These are phyloP conservation scores for Lordiphosa fenestrarum DNA, from an alignment of 2,888 invertebrate species.

Conservation along the genomic window DNA sequence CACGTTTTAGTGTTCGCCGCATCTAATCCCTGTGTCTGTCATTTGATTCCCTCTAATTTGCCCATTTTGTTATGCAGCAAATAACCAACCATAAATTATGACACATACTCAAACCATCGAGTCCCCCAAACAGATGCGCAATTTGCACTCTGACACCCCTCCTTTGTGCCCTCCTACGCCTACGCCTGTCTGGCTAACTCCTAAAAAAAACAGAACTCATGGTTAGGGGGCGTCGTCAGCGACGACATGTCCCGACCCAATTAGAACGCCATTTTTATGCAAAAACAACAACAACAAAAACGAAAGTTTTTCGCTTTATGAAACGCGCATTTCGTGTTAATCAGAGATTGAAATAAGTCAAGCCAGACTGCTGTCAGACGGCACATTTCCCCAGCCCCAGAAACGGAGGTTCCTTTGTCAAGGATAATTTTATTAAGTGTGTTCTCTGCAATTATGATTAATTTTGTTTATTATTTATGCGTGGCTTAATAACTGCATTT, in stretches of 20 bases:
- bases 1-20: no score
- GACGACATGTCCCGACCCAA: constrained; percentile 36
- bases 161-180: neutral
- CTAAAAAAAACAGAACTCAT: neutral
- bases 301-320: constrained; percentile 2
- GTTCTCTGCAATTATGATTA: constrained; percentile 20
- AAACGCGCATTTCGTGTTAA: constrained; percentile 36
- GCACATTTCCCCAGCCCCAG: neutral
- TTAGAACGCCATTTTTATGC: constrained; percentile 28
- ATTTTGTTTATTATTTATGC: constrained; percentile 32
- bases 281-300: constrained; percentile 10
- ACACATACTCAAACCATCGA: constrained; percentile 4
- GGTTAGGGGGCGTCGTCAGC: constrained; percentile 3
- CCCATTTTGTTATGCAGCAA: constrained; percentile 2
- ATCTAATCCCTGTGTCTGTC: neutral
- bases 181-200: constrained; percentile 1
- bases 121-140: constrained; percentile 5
- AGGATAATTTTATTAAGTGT: constrained; percentile 27
- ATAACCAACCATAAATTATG: constrained; percentile 8
- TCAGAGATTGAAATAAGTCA: constrained; percentile 32
- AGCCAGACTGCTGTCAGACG: constrained; percentile 19
- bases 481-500: constrained; percentile 50
- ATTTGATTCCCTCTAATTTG: constrained; percentile 9
- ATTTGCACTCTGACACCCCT: constrained; percentile 10
- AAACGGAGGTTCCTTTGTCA: constrained; percentile 11